Evolutionary conservation across 2,113 vertebrate species (phyloP), one percentile per base, ranked within the genome.

Genomic region (Chlamydotis undulata): DNA sequence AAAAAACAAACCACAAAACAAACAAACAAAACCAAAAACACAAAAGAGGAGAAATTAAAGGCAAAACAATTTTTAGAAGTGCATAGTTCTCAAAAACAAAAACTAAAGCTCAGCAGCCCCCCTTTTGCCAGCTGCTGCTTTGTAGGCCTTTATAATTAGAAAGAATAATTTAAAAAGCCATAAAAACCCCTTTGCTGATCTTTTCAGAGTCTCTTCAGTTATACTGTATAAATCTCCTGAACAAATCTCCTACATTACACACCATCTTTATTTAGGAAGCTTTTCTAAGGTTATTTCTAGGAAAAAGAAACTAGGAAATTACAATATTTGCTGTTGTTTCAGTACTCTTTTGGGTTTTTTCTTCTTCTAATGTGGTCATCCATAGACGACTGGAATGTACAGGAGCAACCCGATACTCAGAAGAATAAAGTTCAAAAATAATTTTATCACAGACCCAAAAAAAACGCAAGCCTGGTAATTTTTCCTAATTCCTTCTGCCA

Each of bases 401-500:
- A 94, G 57, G 37, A 92, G 61, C 61, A 84, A 83, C 57, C 37
- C 71, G 65, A 65, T 33, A 61, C 75, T 60, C 76, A 89, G 77
- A 67, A 93, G 56, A 93, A 91, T 53, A 75, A 85, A 92, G 79
- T 79, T 87, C 26, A 92, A 78, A 92, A 80, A 67, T 65, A 65
- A 93, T 94, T 95, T 85, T 92, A 91, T 95, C 81, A 75, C 59
- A 89, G 12, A 55, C 60, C 37, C 7, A 2, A 52, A 81, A 43
- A 35, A 95, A 64, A 78, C 11, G 52, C 57, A 95, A 83, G 87
- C 37, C 31, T 95, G 71, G 64, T 87, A 79, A 82, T 90, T 78
- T 97, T 88, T 95, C 61, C 90, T 84, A 92, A 76, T 95, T 96
- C 74, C 45, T 86, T 37, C 53, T 93, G 81, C 83, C 84, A 84